A percentile compares a stretch with the other conserved stretches of the same genome.
Evolutionary conservation across 2,797 vertebrate species (phyloP).

Genomic region (Telmatherina bonti): DNA sequence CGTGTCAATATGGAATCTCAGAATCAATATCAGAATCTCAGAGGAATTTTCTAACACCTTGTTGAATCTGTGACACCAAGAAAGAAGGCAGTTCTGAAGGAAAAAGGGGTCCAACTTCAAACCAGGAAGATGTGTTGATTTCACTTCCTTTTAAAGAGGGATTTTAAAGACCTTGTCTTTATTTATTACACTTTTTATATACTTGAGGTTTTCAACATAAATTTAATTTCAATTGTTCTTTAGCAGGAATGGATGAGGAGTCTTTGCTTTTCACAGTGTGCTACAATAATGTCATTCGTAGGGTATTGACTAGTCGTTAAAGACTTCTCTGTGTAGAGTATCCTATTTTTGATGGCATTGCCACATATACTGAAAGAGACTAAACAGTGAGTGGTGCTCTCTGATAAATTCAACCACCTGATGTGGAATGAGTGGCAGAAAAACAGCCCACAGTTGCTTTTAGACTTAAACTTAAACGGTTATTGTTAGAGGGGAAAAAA

Average conservation of each 20-base stretch:
- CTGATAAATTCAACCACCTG: constrained; percentile 13
- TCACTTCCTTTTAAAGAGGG: not conserved
- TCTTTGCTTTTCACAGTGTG: not conserved
- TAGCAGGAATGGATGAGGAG: not conserved
- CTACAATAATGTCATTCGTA: no score
- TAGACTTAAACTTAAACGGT: constrained; percentile 13
- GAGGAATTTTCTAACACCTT: no score
- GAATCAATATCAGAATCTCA: no score
- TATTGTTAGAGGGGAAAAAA: constrained; percentile 12
- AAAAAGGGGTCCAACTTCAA: no score
- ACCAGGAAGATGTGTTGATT: no score
- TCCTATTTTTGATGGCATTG: constrained; percentile 18
- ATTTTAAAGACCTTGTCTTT: no score
- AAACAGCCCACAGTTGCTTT: constrained; percentile 9
- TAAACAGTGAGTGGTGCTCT: constrained; percentile 1
- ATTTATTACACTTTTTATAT: not conserved
- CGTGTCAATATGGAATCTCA: no score
- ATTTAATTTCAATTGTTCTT: not conserved
- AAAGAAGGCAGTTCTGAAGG: no score
- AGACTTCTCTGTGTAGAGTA: no score
- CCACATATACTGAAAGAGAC: not conserved
- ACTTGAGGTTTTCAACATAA: not conserved
- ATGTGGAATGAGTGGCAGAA: constrained; percentile 8
- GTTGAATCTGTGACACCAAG: no score
- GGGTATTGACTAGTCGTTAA: no score